Percentiles rank a stretch among this genome's conserved stretches.
Evolutionary conservation across 1,140 invertebrate species (phyloP).

Genomic region (Thaumetopoea pityocampa): DNA sequence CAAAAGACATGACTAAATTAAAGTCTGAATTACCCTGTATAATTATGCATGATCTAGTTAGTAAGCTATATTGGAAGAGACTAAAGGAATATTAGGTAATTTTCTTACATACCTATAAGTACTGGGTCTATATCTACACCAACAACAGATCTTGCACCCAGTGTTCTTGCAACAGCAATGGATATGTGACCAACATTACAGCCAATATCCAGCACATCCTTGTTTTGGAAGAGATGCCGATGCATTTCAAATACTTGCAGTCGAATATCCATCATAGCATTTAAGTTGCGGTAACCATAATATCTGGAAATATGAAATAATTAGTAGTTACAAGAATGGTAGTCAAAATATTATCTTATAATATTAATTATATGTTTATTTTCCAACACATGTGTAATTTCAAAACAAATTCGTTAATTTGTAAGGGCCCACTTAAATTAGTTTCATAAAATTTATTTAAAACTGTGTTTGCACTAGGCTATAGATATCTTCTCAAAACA

Average conservation of each 20-base stretch:
- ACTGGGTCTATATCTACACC: conserved; percentile 97
- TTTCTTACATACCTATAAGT: conserved; percentile 83
- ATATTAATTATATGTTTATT: background rate
- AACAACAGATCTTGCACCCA: conserved; percentile 88
- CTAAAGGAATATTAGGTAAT: too few relatives aligned
- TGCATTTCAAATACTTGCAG: conserved; percentile 87
- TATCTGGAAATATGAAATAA: conserved; percentile 79
- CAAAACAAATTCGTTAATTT: too few relatives aligned
- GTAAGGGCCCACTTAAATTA: too few relatives aligned
- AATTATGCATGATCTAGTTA: too few relatives aligned
- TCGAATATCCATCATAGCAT: conserved; percentile 87
- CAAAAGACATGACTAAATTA: too few relatives aligned
- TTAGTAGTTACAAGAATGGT: conserved; percentile 4
- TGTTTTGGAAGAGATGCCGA: conserved; percentile 89
- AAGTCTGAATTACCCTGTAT: too few relatives aligned
- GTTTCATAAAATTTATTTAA: too few relatives aligned
- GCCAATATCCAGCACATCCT: conserved; percentile 97
- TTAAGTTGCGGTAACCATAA: conserved; percentile 94
- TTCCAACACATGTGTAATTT: too few relatives aligned
- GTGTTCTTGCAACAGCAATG: conserved; percentile 89
- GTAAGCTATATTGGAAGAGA: too few relatives aligned
- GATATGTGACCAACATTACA: conserved; percentile 98
- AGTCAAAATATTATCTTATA: background rate
- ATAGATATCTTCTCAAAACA: too few relatives aligned
- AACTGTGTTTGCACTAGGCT: too few relatives aligned